These are phyloP conservation scores for Tetragonula carbonaria DNA, from an alignment of 2,888 invertebrate species.

Conservation along the genomic window DNA sequence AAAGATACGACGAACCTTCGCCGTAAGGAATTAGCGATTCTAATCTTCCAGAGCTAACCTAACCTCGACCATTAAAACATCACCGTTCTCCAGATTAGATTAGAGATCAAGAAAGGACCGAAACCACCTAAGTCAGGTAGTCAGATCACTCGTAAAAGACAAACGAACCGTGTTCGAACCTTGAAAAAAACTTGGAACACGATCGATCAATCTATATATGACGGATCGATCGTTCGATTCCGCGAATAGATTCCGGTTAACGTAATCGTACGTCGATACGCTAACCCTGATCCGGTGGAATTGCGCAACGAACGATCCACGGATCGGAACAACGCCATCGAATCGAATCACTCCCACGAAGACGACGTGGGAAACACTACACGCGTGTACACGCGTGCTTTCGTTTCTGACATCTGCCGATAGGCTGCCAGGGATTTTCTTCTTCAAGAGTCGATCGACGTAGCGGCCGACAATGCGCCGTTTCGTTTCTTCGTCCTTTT, in stretches of 20 bases:
- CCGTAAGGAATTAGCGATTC: no score
- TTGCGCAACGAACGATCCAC: constrained; percentile 59
- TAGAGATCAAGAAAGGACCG: background rate
- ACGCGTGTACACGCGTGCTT: constrained; percentile 19
- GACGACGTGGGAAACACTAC: constrained; percentile 46
- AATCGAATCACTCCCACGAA: constrained; percentile 57
- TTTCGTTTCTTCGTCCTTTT: background rate
- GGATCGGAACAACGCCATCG: constrained; percentile 43
- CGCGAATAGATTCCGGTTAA: background rate
- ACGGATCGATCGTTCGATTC: constrained; percentile 32
- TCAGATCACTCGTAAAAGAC: background rate
- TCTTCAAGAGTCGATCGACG: constrained; percentile 25
- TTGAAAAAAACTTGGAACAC: background rate
- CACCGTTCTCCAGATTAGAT: background rate
- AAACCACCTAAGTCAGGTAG: background rate
- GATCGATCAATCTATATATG: constrained; percentile 36
- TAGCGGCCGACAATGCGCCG: background rate
- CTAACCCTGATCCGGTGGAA: constrained; percentile 55
- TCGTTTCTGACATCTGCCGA: constrained; percentile 30
- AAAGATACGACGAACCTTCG: no score
- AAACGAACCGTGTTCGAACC: background rate
- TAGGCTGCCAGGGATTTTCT: constrained; percentile 25
- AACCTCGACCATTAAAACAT: background rate
- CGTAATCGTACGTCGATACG: constrained; percentile 39
- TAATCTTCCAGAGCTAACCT: no score